phyloP scores from a whole-genome alignment of 2,888 invertebrate genomes.

The Mimumesa dahlbomi region DNA sequence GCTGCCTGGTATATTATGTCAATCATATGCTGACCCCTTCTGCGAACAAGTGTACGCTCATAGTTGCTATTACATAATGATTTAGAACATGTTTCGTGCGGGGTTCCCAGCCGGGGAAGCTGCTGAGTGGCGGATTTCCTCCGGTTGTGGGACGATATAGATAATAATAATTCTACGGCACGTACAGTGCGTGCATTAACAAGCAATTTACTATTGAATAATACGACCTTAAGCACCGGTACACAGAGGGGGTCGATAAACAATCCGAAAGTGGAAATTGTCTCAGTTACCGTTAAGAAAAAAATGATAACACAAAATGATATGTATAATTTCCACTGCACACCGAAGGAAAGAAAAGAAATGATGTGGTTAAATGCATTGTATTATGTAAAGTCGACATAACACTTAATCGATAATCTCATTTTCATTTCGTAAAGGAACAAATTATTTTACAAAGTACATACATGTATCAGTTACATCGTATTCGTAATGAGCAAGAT shows the following conservation, averaged over 20 bases:
- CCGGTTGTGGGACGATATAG: constrained; percentile 32
- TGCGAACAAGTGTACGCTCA: constrained; percentile 28
- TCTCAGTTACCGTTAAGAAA: too few relatives aligned
- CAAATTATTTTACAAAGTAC: too few relatives aligned
- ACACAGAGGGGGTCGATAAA: not conserved
- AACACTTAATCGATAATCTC: too few relatives aligned
- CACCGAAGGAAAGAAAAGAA: too few relatives aligned
- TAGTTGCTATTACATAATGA: constrained; percentile 54
- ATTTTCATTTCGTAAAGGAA: too few relatives aligned
- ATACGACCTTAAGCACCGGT: not conserved
- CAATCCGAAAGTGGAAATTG: too few relatives aligned
- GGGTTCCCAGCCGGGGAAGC: constrained; percentile 55
- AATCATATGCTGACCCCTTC: constrained; percentile 49
- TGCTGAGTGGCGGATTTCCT: constrained; percentile 64
- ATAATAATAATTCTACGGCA: not conserved
- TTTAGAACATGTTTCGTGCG: constrained; percentile 50
- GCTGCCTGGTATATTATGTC: constrained; percentile 42
- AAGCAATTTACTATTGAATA: constrained; percentile 16
- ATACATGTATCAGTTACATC: too few relatives aligned
- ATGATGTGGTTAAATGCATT: too few relatives aligned
- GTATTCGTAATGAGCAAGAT: too few relatives aligned
- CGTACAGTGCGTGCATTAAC: constrained; percentile 6
- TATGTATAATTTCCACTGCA: too few relatives aligned
- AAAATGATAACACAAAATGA: too few relatives aligned
- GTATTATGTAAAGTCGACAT: too few relatives aligned